Base-by-base conservation (phyloP, 2,113 vertebrate species). In the Serilophus lunatus region DNA sequence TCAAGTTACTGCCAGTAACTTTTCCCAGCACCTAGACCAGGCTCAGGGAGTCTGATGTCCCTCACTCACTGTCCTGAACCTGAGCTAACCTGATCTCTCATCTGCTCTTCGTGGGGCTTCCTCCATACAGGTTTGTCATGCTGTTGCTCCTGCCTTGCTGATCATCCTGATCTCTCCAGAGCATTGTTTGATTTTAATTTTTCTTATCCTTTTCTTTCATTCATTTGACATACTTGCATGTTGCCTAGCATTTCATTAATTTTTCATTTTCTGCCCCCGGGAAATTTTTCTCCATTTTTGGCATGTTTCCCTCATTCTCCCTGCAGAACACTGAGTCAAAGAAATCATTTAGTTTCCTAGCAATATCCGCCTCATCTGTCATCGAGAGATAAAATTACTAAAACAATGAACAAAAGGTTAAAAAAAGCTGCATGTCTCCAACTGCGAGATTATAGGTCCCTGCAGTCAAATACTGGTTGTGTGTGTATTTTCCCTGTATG, bases 361-460 rank as follows among this genome's bases (percentile, higher is more conserved):
- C 95, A 98, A 95, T 97, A 93, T 94, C 95, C 63, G 72, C 96
- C 95, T 97, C 95, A 95, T 97, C 93, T 97, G 95, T 97, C 96
- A 97, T 95, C 88, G 35, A 95, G 82, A 92, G 88, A 96, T 97
- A 96, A 97, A 94, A 96, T 97, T 97, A 94, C 92, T 92, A 94
- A 97, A 97, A 95, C 90, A 97, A 92, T 88, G 78, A 93, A 93
- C 78, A 96, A 96, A 88, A 94, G 95, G 96, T 96, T 97, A 78
- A 82, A 86, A 90, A 92, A 96, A 93, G 51, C 75, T 92, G 71
- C 81, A 51, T 35, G 53, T 88, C 77, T 91, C 72, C 65, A 69
- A 24, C 36, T 88, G 60, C 82, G 76, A 88, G 82, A 71, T 93
- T 87, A 80, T 79, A 83, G 76, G 88, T 96, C 90, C 91, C 90